A percentile compares a stretch with the other conserved stretches of the same genome.
Conservation (phyloP, 2,797 vertebrate species). For the Catharus ustulatus region DNA sequence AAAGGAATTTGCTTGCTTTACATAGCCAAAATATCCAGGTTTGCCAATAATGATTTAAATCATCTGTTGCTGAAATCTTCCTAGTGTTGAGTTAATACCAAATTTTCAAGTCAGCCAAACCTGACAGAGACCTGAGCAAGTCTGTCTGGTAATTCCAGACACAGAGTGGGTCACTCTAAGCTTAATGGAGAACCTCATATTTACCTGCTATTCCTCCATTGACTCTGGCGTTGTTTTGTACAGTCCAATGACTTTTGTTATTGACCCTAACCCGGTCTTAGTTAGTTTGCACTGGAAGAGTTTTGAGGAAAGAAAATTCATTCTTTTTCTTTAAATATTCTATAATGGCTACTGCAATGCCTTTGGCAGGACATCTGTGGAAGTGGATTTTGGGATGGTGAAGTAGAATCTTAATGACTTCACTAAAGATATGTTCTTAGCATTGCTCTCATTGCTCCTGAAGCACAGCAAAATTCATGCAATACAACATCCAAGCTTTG, state of each 20-base stretch:
- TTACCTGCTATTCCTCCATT: neutral
- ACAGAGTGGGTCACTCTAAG: neutral
- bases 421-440: neutral
- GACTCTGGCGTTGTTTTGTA: neutral
- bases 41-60: neutral
- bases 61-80: neutral
- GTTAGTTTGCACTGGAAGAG: neutral
- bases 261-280: neutral
- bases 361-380: neutral
- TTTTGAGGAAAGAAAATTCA: neutral
- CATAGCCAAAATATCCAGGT: neutral
- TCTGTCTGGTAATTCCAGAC: neutral
- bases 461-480: neutral
- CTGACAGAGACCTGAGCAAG: neutral
- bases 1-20: neutral
- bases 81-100: neutral
- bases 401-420: neutral
- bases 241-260: accelerated
- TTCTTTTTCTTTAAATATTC: neutral
- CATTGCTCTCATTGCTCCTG: neutral
- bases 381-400: neutral
- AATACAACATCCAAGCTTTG: neutral
- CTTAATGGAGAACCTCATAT: neutral
- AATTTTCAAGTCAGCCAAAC: neutral
- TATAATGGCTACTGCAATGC: neutral